Evolutionary conservation across 2,797 vertebrate genomes (phyloP).

Genomic region (Agapornis canus): DNA sequence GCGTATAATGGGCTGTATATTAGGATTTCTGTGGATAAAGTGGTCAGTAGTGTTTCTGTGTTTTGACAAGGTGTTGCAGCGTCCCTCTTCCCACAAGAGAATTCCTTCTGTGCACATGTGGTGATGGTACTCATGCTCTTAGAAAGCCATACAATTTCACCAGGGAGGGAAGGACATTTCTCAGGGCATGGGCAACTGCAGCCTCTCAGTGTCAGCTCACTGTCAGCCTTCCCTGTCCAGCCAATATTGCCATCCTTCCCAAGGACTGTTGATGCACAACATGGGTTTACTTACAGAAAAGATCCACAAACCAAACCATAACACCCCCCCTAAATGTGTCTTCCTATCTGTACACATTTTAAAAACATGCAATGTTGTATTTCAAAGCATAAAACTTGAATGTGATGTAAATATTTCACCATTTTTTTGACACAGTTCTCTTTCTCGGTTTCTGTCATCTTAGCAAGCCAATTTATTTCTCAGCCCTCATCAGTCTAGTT

Average conservation of each 20-base stretch:
- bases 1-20: accelerated
- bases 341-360: background rate
- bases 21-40: background rate
- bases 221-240: background rate
- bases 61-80: background rate
- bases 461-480: background rate
- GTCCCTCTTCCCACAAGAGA: background rate
- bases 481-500: background rate
- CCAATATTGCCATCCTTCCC: background rate
- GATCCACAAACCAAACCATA: background rate
- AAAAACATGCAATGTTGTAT: background rate
- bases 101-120: accelerated
- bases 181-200: background rate
- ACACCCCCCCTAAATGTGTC: background rate
- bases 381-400: background rate
- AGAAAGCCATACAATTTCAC: background rate
- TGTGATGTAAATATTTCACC: background rate
- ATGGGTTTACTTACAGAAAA: background rate
- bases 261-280: background rate
- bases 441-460: background rate
- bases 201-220: background rate
- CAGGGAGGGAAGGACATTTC: background rate
- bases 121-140: background rate
- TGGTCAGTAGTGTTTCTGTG: background rate
- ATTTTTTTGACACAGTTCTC: background rate